Conservation (phyloP, 1,140 invertebrate species). For the Cataglyphis hispanica region DNA sequence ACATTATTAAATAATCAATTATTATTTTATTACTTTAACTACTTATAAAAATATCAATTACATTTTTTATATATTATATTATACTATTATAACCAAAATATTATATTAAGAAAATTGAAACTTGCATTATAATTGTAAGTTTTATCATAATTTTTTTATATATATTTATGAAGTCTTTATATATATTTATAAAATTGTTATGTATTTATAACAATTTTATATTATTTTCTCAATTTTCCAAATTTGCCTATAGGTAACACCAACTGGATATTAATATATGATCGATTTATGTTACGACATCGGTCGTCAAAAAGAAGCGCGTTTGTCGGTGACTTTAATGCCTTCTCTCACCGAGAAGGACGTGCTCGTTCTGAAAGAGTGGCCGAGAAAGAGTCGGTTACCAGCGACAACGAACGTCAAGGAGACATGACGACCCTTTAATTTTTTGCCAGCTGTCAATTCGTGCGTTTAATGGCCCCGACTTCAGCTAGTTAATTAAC, state of each 20-base stretch:
- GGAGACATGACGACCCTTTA: constrained; percentile 24
- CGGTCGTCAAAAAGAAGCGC: background rate
- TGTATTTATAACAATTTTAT: background rate
- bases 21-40: background rate
- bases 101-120: constrained; percentile 3
- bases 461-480: constrained; percentile 18
- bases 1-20: background rate
- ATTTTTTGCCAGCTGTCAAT: constrained; percentile 40
- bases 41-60: background rate
- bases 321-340: constrained; percentile 50
- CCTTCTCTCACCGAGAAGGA: background rate
- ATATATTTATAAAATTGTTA: background rate
- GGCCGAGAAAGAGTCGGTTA: background rate
- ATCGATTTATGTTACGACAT: background rate
- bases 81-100: background rate
- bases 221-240: background rate
- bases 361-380: background rate
- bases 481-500: constrained; percentile 31
- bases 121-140: background rate
- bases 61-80: background rate
- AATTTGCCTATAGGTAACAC: background rate
- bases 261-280: constrained; percentile 5
- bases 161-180: too few species aligned
- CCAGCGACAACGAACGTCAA: constrained; percentile 8
- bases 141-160: background rate